These are phyloP conservation scores for Rhynchomys soricoides DNA, from an alignment of 2,113 vertebrate species.

Conservation along the genomic window DNA sequence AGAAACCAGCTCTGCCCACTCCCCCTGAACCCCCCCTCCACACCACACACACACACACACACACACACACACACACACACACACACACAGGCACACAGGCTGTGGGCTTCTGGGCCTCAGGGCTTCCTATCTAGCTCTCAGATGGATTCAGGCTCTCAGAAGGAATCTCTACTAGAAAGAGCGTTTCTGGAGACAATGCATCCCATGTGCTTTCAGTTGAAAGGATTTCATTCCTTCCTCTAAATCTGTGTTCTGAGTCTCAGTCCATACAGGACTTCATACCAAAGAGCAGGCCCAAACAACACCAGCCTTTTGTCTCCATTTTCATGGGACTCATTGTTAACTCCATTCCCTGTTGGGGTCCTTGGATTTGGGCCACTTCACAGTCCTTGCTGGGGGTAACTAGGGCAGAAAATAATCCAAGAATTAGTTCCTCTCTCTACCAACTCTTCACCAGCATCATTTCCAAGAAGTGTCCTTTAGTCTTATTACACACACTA, in stretches of 20 bases:
- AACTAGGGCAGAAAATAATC: not conserved
- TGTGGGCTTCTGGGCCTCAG: not conserved
- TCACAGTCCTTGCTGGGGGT: not conserved
- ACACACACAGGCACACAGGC: no score
- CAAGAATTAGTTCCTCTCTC: fast-evolving
- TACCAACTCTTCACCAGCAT: not conserved
- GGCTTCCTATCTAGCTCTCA: not conserved
- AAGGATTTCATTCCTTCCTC: not conserved
- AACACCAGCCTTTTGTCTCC: not conserved
- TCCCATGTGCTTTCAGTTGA: not conserved
- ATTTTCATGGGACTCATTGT: not conserved
- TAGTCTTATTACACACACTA: not conserved
- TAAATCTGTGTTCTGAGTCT: not conserved
- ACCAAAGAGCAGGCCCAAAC: not conserved
- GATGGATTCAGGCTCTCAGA: not conserved
- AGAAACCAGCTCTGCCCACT: not conserved
- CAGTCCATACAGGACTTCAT: not conserved
- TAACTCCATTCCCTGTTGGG: not conserved
- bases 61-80: no score
- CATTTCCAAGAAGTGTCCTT: not conserved
- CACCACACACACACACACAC: no score
- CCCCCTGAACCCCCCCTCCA: no score
- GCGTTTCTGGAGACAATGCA: not conserved
- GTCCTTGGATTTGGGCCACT: not conserved
- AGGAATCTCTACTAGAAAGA: no score